Evolutionary conservation across 2,888 invertebrate species (phyloP).

Genomic region (Nomada fabriciana): DNA sequence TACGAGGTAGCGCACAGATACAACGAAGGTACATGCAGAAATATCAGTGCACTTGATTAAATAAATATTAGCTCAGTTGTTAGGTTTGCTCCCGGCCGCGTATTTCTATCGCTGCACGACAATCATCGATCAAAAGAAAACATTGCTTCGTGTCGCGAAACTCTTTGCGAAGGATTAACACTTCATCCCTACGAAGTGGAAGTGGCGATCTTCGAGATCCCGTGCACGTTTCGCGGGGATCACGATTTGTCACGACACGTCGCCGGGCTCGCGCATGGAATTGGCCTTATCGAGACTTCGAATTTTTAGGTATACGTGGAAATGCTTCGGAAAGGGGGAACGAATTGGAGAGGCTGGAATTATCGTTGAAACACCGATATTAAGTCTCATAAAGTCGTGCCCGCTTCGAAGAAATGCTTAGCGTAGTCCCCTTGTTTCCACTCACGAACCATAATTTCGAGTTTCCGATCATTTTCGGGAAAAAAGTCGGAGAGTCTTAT

Average conservation of each 20-base stretch:
- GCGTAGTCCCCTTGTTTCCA: constrained; percentile 58
- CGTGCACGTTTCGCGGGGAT: constrained; percentile 72
- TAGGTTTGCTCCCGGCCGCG: not conserved
- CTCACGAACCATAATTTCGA: constrained; percentile 62
- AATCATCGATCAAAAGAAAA: constrained; percentile 21
- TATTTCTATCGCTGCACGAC: not conserved
- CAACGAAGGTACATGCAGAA: not conserved
- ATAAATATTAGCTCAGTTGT: constrained; percentile 16
- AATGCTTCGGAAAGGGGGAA: constrained; percentile 20
- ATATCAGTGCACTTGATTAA: constrained; percentile 15
- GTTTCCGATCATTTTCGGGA: constrained; percentile 49
- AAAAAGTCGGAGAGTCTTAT: constrained; percentile 21
- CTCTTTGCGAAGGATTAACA: constrained; percentile 52
- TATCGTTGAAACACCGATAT: constrained; percentile 80
- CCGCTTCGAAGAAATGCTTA: constrained; percentile 79
- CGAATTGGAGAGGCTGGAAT: constrained; percentile 64
- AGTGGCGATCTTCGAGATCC: constrained; percentile 65
- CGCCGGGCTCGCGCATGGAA: constrained; percentile 52
- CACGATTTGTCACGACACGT: constrained; percentile 73
- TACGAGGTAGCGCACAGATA: not conserved
- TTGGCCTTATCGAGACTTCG: constrained; percentile 75
- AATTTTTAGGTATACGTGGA: constrained; percentile 66
- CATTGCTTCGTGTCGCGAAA: not conserved
- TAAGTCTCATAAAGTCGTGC: constrained; percentile 79
- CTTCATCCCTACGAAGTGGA: constrained; percentile 49